Percentiles rank a stretch among this genome's conserved stretches.
Evolutionary conservation across 2,888 invertebrate genomes (phyloP).

Genomic region (Biston stratarius): DNA sequence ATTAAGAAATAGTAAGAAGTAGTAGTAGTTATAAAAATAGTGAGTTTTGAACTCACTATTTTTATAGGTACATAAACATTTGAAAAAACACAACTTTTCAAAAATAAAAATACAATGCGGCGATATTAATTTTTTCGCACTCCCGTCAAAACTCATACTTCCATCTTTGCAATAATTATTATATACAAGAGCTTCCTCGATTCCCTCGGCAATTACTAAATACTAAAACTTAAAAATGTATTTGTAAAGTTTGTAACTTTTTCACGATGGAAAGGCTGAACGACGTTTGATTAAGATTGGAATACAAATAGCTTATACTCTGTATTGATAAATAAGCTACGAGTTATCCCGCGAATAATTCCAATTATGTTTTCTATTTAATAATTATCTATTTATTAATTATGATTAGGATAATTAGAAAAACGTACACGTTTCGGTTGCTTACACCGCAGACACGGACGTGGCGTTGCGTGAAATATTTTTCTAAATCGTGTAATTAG

Average conservation of each 20-base stretch:
- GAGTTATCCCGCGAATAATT: background rate
- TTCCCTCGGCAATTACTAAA: constrained; percentile 15
- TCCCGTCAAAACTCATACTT: background rate
- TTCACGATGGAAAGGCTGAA: too few species aligned
- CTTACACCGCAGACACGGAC: constrained; percentile 39
- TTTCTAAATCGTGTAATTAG: constrained; percentile 52
- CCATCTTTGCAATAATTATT: constrained; percentile 5
- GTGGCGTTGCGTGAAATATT: constrained; percentile 55
- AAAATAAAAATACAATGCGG: background rate
- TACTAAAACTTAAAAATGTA: too few species aligned
- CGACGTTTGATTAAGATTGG: too few species aligned
- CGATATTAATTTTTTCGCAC: background rate
- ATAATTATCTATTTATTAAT: constrained; percentile 25
- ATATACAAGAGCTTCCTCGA: constrained; percentile 15
- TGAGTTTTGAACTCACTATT: too few species aligned
- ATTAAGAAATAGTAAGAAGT: too few species aligned
- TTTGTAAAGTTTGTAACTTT: too few species aligned
- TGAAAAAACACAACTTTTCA: too few species aligned
- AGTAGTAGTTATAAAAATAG: too few species aligned
- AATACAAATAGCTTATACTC: too few species aligned
- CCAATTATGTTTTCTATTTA: constrained; percentile 19
- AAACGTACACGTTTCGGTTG: constrained; percentile 39
- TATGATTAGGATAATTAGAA: constrained; percentile 31
- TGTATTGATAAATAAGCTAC: too few species aligned
- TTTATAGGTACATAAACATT: too few species aligned